These are phyloP conservation scores for Anguilla pacifica DNA, from an alignment of 2,797 vertebrate species.

Conservation along the genomic window DNA sequence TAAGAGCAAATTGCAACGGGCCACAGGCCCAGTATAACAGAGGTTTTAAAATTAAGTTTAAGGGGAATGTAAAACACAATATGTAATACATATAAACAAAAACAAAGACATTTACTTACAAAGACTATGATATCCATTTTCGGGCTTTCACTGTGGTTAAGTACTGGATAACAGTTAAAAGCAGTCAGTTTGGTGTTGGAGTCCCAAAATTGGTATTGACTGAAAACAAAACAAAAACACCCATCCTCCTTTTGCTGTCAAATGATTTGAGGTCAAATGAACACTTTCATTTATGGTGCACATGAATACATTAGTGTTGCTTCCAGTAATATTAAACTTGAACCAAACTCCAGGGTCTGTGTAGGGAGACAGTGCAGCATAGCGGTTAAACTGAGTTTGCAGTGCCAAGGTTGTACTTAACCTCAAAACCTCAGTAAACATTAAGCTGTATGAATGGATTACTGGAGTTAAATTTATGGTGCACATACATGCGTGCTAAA, in stretches of 20 bases:
- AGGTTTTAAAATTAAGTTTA: neutral
- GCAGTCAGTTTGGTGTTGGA: neutral
- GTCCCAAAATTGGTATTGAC: neutral
- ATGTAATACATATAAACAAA: neutral
- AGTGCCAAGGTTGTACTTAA: neutral
- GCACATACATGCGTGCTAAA: neutral
- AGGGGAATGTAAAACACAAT: neutral
- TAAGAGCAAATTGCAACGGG: neutral
- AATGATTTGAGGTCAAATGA: neutral
- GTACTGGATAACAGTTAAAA: neutral
- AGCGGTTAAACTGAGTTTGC: neutral
- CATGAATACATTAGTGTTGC: slow-evolving; percentile 25
- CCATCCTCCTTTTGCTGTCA: neutral
- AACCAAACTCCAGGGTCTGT: slow-evolving; percentile 23
- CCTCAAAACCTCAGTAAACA: neutral
- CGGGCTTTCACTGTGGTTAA: neutral
- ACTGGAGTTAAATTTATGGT: too few species aligned
- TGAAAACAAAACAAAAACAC: slow-evolving; percentile 7
- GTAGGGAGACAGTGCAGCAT: neutral
- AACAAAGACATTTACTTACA: neutral
- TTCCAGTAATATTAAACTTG: slow-evolving; percentile 37
- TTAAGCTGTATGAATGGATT: neutral
- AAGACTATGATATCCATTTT: neutral
- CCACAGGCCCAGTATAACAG: neutral
- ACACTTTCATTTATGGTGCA: slow-evolving; percentile 8